Evolutionary conservation across 2,113 vertebrate genomes (phyloP), one percentile per base, ranked within the genome.

Genomic region (Polypterus senegalus): DNA sequence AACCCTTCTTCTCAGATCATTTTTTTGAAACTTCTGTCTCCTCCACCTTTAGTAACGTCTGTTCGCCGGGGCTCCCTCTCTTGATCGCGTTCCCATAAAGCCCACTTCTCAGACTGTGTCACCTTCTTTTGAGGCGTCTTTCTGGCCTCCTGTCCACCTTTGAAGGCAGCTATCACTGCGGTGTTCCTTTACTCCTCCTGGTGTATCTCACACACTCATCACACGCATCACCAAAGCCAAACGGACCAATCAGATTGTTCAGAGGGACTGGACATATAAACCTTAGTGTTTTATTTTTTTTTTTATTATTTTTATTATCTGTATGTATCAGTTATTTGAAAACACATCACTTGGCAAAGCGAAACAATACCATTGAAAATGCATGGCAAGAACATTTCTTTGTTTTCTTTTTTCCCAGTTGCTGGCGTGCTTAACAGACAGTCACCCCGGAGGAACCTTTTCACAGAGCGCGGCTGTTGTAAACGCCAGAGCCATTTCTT

Each of bases 391-490:
- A 6, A 48, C 3, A 3, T 6, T 46, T 61, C 71, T 57, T 68
- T 46, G 62, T 61, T 10, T 43, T 70, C 3, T 67, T 9, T 67
- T 47, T 10, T 6, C n/a, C 7, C 47, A 89, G 84, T 70, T 64
- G 63, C 59, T 0, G 76, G 68, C 54, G 74, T 75, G 1, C 0
- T 73, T 2, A 11, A 62, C 66, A 78, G 74, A 62, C 71, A 66
- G 7, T 54, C 46, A 1, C 77, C 81, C 44, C 70, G 64, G 57
- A 74, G 71, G 57, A 89, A 83, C 65, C 63, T 85, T 58, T 81
- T 79, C 57, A 73, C 78, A 48, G 79, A 82, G 65, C 77, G 81
- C 54, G 66, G 76, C 4, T 91, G 87, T 76, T 90, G 87, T 73
- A 79, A 71, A 71, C 75, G 85, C 55, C 84, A 87, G 47, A 84